Conservation (phyloP, 2,113 vertebrate species). For the Dromas ardeola region DNA sequence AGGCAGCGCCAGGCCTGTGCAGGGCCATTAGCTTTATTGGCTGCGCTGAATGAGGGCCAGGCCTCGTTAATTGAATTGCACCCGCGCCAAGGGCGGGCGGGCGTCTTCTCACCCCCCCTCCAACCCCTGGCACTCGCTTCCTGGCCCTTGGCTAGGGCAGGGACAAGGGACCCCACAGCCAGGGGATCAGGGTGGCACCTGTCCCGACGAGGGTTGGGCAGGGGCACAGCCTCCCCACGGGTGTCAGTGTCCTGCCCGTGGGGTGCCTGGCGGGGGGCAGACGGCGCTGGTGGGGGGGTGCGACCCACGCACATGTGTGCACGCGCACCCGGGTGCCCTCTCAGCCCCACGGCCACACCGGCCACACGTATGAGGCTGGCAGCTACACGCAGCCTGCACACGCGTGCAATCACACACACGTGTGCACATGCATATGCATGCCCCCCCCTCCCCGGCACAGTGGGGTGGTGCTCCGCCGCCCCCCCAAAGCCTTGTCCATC, state of each 20-base stretch:
- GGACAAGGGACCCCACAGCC: neutral
- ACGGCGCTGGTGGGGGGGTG: accelerated
- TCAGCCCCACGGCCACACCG: accelerated
- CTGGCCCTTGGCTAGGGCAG: neutral
- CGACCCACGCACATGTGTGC: neutral
- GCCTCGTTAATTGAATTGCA: conserved; percentile 59
- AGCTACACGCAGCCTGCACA: neutral
- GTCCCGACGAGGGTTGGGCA: accelerated
- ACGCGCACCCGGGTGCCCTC: accelerated
- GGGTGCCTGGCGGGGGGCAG: neutral
- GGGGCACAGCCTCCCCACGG: neutral
- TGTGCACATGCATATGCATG: accelerated
- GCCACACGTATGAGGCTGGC: accelerated
- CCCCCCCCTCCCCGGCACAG: no score
- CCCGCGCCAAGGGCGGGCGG: neutral
- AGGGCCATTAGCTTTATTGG: conserved; percentile 61
- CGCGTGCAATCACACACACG: accelerated
- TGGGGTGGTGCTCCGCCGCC: accelerated
- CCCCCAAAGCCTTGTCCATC: neutral
- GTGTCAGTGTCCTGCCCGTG: neutral
- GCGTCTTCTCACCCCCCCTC: neutral
- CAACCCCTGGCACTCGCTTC: neutral
- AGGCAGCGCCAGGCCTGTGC: conserved; percentile 29
- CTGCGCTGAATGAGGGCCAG: conserved; percentile 36
- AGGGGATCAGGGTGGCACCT: accelerated